Evolutionary conservation across 2,888 invertebrate genomes (phyloP).

Genomic region (Tetranychus truncatus): DNA sequence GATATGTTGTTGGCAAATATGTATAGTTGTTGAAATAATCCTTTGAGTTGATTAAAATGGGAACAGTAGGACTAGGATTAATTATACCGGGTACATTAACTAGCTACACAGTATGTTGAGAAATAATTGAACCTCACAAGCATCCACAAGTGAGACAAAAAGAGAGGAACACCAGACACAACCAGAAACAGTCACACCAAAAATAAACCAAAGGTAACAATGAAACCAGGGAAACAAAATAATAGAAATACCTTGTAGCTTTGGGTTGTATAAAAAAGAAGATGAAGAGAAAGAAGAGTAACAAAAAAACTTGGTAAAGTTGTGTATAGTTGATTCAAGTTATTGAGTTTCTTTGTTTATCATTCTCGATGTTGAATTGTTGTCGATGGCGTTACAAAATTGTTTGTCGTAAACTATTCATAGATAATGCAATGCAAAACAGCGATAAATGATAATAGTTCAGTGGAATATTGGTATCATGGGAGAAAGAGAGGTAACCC

Average conservation of each 20-base stretch:
- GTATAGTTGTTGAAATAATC: too few relatives aligned
- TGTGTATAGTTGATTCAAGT: background rate
- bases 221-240: background rate
- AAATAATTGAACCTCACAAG: background rate
- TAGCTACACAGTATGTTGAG: background rate
- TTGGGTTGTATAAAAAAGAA: background rate
- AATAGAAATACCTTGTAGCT: background rate
- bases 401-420: background rate
- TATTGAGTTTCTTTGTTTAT: background rate
- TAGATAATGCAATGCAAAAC: background rate
- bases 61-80: too few relatives aligned
- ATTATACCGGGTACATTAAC: too few relatives aligned
- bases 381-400: background rate
- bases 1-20: too few relatives aligned
- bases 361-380: background rate
- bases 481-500: too few relatives aligned
- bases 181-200: background rate
- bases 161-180: background rate
- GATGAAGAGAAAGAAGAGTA: background rate
- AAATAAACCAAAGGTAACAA: slow-evolving; percentile 1
- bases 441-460: background rate
- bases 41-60: too few relatives aligned
- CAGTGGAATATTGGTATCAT: too few relatives aligned
- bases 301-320: background rate
- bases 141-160: background rate